phyloP scores from a whole-genome alignment of 2,113 vertebrate species.

The Lycaon pictus region DNA sequence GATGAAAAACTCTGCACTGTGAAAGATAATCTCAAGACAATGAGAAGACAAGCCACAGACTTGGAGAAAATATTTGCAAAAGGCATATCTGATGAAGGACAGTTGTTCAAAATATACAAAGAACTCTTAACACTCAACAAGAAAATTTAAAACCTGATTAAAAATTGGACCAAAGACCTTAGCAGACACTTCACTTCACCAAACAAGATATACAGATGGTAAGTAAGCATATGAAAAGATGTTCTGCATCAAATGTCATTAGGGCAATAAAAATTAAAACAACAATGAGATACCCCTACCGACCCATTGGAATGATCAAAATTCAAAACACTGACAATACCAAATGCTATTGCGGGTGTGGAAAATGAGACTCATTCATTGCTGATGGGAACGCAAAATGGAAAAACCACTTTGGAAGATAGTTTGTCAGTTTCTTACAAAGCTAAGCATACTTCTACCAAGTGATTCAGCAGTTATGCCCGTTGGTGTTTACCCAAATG shows the following conservation, averaged over 20 bases:
- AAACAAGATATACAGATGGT: not conserved
- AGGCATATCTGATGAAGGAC: not conserved
- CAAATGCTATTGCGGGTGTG: not conserved
- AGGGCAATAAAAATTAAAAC: not conserved
- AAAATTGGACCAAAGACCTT: not conserved
- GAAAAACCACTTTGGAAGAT: not conserved
- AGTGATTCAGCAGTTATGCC: not conserved
- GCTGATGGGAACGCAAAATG: not conserved
- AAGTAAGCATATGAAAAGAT: not conserved
- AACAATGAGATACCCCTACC: not conserved
- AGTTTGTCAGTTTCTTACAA: not conserved
- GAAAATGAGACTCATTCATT: not conserved
- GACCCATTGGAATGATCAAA: not conserved
- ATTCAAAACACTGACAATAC: not conserved
- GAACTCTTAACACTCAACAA: not conserved
- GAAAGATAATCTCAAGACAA: not conserved
- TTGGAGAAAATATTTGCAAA: not conserved
- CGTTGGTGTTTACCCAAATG: not conserved
- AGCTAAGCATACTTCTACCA: not conserved
- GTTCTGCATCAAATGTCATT: not conserved
- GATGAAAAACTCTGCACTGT: not conserved
- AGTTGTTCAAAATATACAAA: not conserved
- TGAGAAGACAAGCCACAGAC: not conserved
- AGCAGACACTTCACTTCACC: not conserved
- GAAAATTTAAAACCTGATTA: not conserved